These are phyloP conservation scores for Etheostoma nigrum DNA, from an alignment of 2,797 vertebrate genomes.

Conservation along the genomic window DNA sequence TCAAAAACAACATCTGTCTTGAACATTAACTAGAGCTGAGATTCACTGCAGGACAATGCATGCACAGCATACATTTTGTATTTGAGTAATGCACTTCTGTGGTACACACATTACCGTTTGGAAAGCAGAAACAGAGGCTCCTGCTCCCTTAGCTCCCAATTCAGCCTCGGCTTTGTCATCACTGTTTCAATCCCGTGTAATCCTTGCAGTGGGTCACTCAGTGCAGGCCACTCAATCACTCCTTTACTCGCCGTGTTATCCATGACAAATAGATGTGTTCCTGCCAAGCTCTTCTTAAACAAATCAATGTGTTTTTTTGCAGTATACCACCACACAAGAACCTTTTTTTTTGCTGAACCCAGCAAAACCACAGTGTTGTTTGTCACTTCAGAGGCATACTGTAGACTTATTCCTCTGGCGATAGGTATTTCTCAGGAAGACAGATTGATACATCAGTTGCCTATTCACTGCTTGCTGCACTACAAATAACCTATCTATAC, in stretches of 20 bases:
- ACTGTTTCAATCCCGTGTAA: conserved; percentile 47
- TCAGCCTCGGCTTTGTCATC: conserved; percentile 36
- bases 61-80: neutral
- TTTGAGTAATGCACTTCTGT: conserved; percentile 3
- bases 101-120: neutral
- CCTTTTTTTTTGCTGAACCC: conserved; percentile 70
- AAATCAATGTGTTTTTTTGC: conserved; percentile 67
- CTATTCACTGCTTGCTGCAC: conserved; percentile 50
- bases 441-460: conserved; percentile 63
- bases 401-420: conserved; percentile 65
- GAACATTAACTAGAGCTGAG: neutral
- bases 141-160: conserved; percentile 13
- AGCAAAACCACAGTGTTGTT: conserved; percentile 61
- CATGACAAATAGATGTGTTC: conserved; percentile 72
- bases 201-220: conserved; percentile 49
- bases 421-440: conserved; percentile 72
- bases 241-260: conserved; percentile 43
- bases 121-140: conserved; percentile 13
- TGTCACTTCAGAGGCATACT: conserved; percentile 66
- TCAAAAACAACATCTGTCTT: neutral
- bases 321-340: conserved; percentile 16
- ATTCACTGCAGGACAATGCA: neutral
- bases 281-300: conserved; percentile 64
- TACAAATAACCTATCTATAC: conserved; percentile 66
- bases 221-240: conserved; percentile 63